phyloP scores from a whole-genome alignment of 30 jellyfish, hydroid and myxozoan species.

The Catostylus mosaicus region DNA sequence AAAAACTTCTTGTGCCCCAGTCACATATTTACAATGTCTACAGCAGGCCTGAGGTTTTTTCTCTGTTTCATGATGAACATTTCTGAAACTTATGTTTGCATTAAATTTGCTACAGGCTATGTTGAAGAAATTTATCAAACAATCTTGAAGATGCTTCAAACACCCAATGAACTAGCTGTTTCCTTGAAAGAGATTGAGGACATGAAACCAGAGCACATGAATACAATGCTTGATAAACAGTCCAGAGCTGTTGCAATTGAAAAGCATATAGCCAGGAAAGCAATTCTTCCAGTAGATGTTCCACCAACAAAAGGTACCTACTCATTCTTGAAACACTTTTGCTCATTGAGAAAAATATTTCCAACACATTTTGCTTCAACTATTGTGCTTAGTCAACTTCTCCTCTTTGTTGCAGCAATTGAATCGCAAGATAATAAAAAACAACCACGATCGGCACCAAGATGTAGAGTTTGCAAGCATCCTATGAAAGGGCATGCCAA shows the following conservation, averaged over 20 bases:
- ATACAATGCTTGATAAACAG: constrained; percentile 33
- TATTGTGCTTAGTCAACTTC: too few species aligned
- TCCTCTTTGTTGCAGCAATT: too few species aligned
- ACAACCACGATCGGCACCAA: too few species aligned
- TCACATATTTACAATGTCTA: too few species aligned
- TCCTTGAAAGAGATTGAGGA: constrained; percentile 7
- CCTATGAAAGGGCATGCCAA: too few species aligned
- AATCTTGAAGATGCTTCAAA: background rate
- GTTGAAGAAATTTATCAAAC: constrained; percentile 13
- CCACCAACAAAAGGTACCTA: constrained; percentile 44
- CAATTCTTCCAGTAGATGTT: constrained; percentile 16
- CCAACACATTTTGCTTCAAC: background rate
- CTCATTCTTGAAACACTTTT: constrained; percentile 1
- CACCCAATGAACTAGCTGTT: background rate
- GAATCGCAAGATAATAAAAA: too few species aligned
- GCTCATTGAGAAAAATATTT: background rate
- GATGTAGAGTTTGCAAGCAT: too few species aligned
- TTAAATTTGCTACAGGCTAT: background rate
- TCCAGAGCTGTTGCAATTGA: constrained; percentile 3
- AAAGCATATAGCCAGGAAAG: constrained; percentile 2
- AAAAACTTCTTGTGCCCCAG: too few species aligned
- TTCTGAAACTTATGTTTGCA: background rate
- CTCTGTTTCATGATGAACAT: background rate
- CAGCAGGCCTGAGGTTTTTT: too few species aligned
- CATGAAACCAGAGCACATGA: constrained; percentile 24